Base-by-base conservation (phyloP, 2,113 vertebrate genomes). In the Ophiodon elongatus region DNA sequence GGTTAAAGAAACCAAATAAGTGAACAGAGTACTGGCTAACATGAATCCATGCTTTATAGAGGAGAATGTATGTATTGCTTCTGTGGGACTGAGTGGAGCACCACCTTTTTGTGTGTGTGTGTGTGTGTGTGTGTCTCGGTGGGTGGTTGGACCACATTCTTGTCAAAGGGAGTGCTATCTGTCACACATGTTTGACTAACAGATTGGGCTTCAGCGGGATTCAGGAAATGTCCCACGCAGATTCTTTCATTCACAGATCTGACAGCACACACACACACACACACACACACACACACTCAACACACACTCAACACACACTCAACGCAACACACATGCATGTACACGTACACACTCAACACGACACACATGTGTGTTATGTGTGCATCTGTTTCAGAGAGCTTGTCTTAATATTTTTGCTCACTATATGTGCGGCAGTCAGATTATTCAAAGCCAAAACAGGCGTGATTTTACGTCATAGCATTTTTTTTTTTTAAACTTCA, bases 141-240 rank as follows among this genome's bases (percentile, higher is more conserved):
- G 88, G 83, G 87, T 85, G 86, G 92, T 90, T 88, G 73, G 73
- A 88, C 91, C 75, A 80, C 94, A 94, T 95, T 95, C 90, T 92
- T 94, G 66, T 82, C 64, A 84, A 85, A 90, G 87, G 92, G 87
- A 90, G 92, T 91, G 88, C 71, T 94, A 79, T 88, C 85, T 90
- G 82, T 91, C 85, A 84, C 90, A 90, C 76, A 66, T 86, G 82
- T 88, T 76, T 73, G 78, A 94, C 89, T 80, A 90, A 85, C 87
- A 79, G 70, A 85, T 89, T 87, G 84, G 57, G 69, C 86, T 85
- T 64, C 59, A 62, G 70, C 78, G 66, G 66, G 72, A 85, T 64
- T 82, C 83, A 91, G 79, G 86, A 90, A 89, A 81, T 85, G 80
- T 88, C 90, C 84, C 91, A 92, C 89, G 8, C 84, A 90, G 74